Conservation (phyloP, 2,888 invertebrate genomes). For the Nematopogon swammerdamellus region DNA sequence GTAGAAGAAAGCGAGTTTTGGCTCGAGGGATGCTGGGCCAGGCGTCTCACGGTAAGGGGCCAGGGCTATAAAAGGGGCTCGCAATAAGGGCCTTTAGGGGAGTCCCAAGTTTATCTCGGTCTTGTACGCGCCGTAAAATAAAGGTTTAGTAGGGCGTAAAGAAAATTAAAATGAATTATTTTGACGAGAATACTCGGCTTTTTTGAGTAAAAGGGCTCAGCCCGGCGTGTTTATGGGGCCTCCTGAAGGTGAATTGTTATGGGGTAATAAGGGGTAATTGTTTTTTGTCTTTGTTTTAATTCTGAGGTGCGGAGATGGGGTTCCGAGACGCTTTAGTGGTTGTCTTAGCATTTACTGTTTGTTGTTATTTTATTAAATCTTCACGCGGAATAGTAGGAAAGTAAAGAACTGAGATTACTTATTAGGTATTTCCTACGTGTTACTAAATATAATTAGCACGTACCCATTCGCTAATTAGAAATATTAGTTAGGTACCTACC, state of each 20-base stretch:
- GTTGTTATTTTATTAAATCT: not conserved
- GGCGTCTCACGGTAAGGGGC: slow-evolving; percentile 13
- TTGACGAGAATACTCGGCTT: slow-evolving; percentile 47
- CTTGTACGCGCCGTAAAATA: slow-evolving; percentile 46
- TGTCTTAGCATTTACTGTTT: not conserved
- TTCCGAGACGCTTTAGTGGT: not conserved
- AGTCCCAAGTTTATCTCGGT: slow-evolving; percentile 47
- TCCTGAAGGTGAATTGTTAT: slow-evolving; percentile 36
- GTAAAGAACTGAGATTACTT: no score
- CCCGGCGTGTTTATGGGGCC: slow-evolving; percentile 23
- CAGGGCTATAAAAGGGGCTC: slow-evolving; percentile 25
- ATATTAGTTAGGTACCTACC: no score
- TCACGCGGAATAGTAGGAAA: no score
- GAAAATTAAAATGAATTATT: slow-evolving; percentile 59
- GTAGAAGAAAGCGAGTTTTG: not conserved
- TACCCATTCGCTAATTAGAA: no score
- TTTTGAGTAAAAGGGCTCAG: slow-evolving; percentile 20
- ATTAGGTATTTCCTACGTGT: no score
- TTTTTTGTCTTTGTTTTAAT: slow-evolving; percentile 17
- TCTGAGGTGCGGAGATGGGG: slow-evolving; percentile 2
- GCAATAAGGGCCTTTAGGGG: slow-evolving; percentile 42
- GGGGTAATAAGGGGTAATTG: slow-evolving; percentile 36
- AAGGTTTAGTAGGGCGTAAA: slow-evolving; percentile 55
- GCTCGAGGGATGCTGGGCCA: not conserved
- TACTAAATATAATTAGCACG: no score